Base-by-base conservation (phyloP, 1,140 invertebrate species). In the Scaptomyza graminum region DNA sequence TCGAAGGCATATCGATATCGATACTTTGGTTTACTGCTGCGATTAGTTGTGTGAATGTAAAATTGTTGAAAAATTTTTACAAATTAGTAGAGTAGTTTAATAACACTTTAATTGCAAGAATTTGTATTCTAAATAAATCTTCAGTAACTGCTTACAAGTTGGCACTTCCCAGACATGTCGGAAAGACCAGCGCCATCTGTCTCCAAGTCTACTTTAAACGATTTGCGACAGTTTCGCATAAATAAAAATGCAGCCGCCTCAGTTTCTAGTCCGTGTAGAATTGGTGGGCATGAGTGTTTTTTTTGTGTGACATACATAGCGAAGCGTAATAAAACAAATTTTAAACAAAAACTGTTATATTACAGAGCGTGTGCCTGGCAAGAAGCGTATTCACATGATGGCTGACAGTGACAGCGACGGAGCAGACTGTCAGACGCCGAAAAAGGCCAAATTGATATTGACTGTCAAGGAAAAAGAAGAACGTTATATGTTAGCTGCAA, bases 171-270 rank as follows among this genome's bases (percentile, higher is more conserved):
- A 81, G 70, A 54, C 41, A 88, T 88, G 83, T 88, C 83, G 62
- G 84, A 88, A 75, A 71, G 81, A 47, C 80, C 73, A 61, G 28
- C 72, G 15, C 55, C 83, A 43, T 71, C 80, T 43, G 69, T 79
- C 16, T 54, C 79, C 6, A 89, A 90, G 79, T 79, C 90, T 15
- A 90, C 76, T 41, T 46, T 90, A 41, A 90, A 75, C 25, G 90
- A 90, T 61, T 73, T 91, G 52, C 80, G 90, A 44, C 90, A 91
- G 63, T 91, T 91, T 87, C 90, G 90, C 59, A 83, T 91, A 60
- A 91, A 80, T 67, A 91, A 90, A 66, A 76, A 62, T 56, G 63
- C 56, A 50, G 47, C 65, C 47, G 66, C 44, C 54, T 64, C 78
- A 28, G 41, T 70, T 13, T 5, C 68, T 37, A 72, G 39, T 12